Evolutionary conservation across 2,797 vertebrate species (phyloP), one percentile per base, ranked within the genome.

Genomic region (Pangasius macronema): DNA sequence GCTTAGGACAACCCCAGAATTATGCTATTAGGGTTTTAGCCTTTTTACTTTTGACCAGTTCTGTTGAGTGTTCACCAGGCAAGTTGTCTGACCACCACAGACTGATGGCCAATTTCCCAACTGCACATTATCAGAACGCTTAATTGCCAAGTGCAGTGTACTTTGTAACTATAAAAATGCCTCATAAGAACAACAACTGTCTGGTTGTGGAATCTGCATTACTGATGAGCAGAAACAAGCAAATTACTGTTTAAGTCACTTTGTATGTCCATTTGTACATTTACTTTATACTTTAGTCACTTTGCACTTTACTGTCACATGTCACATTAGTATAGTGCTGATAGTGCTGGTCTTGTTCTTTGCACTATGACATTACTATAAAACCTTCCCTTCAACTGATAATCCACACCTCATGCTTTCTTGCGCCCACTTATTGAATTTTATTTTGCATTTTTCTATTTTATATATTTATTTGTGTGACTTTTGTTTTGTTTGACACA

Each of bases 241-340:
- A 61, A 82, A 82, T 24, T 33, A 79, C 22, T 77, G 30, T 77
- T 53, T 76, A 7, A 72, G n/a, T 77, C 75, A 51, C 73, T 30
- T 10, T 79, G 8, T 22, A 57, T 75, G 72, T 75, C 11, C 46
- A 49, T 42, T 24, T 39, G 11, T 49, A n/a, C 36, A 39, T 49
- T 36, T 33, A 18, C 5, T 14, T 27, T 70, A 39, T 2, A 30
- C 20, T 8, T 53, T 30, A 75, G 22, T 14, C 42, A 76, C 73
- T 53, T 77, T 53, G 22, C 46, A 53, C 46, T 30, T 76, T 20
- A 51, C 5, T 53, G 27, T 53, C 73, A 51, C 6, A 18, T 1
- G 0, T 51, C 49, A n/a, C 49, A 18, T 30, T 39, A 53, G 5
- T 18, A 76, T 18, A 53, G 27, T 20, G 46, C 39, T 49, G 22